phyloP scores from a whole-genome alignment of 2,888 invertebrate species.

The Crematogaster levior region DNA sequence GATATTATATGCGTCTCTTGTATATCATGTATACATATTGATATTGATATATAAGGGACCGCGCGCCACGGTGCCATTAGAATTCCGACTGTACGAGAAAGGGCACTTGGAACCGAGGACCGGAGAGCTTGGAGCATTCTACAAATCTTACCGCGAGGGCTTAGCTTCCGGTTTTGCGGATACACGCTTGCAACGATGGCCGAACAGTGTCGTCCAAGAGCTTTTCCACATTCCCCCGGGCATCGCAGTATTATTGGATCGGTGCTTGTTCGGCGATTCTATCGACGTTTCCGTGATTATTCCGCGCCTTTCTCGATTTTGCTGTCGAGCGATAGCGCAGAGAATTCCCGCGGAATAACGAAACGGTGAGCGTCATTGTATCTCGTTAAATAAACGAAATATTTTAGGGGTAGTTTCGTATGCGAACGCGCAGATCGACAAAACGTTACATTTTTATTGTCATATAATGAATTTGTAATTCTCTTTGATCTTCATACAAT shows the following conservation, averaged over 20 bases:
- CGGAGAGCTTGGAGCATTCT: slow-evolving; percentile 58
- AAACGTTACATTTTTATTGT: background rate
- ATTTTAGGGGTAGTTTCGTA: background rate
- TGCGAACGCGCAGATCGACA: background rate
- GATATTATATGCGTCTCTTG: background rate
- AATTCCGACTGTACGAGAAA: slow-evolving; percentile 76
- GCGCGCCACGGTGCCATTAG: too few relatives aligned
- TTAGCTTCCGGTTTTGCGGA: slow-evolving; percentile 64
- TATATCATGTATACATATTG: background rate
- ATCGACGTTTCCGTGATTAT: slow-evolving; percentile 50
- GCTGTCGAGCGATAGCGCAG: background rate
- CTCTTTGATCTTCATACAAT: background rate
- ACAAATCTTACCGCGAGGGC: slow-evolving; percentile 74
- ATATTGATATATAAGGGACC: background rate
- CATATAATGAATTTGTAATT: background rate
- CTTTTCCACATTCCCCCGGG: slow-evolving; percentile 58
- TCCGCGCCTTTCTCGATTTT: slow-evolving; percentile 29
- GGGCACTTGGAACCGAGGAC: slow-evolving; percentile 77
- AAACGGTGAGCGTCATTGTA: slow-evolving; percentile 6
- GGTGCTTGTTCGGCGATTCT: slow-evolving; percentile 41
- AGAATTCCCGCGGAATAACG: slow-evolving; percentile 5
- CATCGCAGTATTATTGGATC: slow-evolving; percentile 61
- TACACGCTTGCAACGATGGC: slow-evolving; percentile 66
- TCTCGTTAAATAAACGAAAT: background rate
- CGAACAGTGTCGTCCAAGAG: slow-evolving; percentile 70